Evolutionary conservation across 2,797 vertebrate genomes (phyloP), one percentile per base, ranked within the genome.

Genomic region (Furcifer pardalis): DNA sequence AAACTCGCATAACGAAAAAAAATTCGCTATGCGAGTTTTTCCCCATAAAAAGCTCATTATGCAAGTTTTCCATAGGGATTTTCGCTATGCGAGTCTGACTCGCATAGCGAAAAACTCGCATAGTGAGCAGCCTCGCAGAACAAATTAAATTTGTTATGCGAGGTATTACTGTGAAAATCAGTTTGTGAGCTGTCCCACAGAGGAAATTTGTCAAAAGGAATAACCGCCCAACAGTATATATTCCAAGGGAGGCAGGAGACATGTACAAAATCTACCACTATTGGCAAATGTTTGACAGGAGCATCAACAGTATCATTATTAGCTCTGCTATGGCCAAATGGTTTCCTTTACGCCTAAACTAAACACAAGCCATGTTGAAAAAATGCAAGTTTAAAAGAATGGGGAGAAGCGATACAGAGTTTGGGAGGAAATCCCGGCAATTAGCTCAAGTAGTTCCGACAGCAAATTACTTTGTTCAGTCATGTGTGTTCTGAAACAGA

Each of bases 401-500:
- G 49, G 40, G 17, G 49, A 62, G 30, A 78, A 62, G 12, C 40
- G 46, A 13, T 23, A 44, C 21, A 12, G 0, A 75, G 46, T 87
- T 13, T 69, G 42, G 80, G 75, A 87, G 73, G 88, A 93, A 92
- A 90, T 60, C 83, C 79, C 75, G 7, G 4, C 9, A 42, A 90
- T 60, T 81, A 69, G 77, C 77, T 76, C 68, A 77, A 77, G 74
- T 68, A 77, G 77, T 66, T 92, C 87, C 63, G 65, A 84, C 82
- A 89, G 69, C 89, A 85, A 87, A 90, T 91, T 88, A 85, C 81
- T 56, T 66, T 68, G 84, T 40, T 89, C 68, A 74, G 56, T 75
- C 88, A 87, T 0, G 8, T 72, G 8, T 7, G 44, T 35, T 52
- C 82, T 62, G 59, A 81, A 88, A 81, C 19, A 77, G 79, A 40